Evolutionary conservation across 2,888 invertebrate species (phyloP), one percentile per base, ranked within the genome.

Genomic region (Pantelozetes paolii): DNA sequence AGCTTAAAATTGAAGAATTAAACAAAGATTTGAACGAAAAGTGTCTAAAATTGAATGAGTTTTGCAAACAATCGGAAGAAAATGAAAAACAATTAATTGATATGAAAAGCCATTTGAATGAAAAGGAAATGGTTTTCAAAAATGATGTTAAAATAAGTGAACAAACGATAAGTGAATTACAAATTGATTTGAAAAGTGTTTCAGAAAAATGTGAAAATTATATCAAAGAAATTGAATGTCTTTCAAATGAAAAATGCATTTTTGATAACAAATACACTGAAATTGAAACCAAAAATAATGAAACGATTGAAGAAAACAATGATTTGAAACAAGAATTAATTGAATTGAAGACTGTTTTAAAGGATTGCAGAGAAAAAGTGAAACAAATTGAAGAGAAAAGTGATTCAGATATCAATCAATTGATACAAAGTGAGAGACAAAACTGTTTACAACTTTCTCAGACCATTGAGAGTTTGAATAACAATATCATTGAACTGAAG

Each of bases 41-140:
- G 36, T 42, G 20, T 62, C 32, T 11, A 45, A 59, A 64, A 50
- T 20, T 75, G 8, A 30, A 23, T 30, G 75, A 72, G 73, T 71
- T 42, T 75, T 73, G 13, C 74, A 75, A n/a, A 64, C 71, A 67
- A 72, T 75, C 72, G 64, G 9, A 75, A 74, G 54, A 67, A 13
- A 45, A 72, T 36, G 40, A 18, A 28, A 18, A 69, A 20, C 71
- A 64, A n/a, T 70, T 76, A 23, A 18, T 3, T 6, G 28, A 74
- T 3, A 71, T 71, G 18, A 74, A 64, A 20, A 36, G 6, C 23
- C 36, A 71, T 20, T 26, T 76, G 18, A 11, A 20, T 26, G 57
- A 70, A 67, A 28, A 11, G 18, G n/a, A 42, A 30, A 20, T 6
- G 40, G 57, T 40, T 48, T 30, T 45, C 1, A 54, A 75, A 64